These are phyloP conservation scores for Cephus cinctus DNA, from an alignment of 1,140 invertebrate genomes.

Conservation along the genomic window DNA sequence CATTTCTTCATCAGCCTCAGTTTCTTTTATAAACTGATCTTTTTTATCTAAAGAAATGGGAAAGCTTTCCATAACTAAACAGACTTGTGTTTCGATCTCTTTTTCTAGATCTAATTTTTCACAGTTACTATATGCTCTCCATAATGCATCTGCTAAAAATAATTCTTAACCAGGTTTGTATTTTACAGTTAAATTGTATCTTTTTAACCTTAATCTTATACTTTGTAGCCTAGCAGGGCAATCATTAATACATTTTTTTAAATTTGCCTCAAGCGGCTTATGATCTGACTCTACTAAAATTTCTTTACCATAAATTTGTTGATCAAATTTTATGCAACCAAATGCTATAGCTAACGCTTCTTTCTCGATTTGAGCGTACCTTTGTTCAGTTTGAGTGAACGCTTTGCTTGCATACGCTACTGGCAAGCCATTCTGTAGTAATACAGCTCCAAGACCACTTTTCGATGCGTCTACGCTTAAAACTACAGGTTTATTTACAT, in stretches of 20 bases:
- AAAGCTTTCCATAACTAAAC: not conserved
- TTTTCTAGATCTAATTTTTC: not conserved
- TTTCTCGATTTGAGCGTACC: conserved; percentile 47
- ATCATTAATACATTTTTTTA: conserved; percentile 37
- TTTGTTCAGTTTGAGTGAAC: conserved; percentile 33
- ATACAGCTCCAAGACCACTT: conserved; percentile 42
- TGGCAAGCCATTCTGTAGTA: conserved; percentile 46
- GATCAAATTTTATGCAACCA: conserved; percentile 35
- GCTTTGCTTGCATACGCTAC: conserved; percentile 39
- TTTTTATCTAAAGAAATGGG: not conserved
- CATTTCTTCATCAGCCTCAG: not conserved
- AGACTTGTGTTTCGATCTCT: not conserved
- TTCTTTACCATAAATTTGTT: conserved; percentile 38
- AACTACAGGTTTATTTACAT: conserved; percentile 29
- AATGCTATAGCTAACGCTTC: conserved; percentile 41
- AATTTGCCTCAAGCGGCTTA: conserved; percentile 38
- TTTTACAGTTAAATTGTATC: conserved; percentile 31
- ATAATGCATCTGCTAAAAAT: conserved; percentile 39
- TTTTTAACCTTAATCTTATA: conserved; percentile 46
- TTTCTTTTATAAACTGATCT: not conserved
- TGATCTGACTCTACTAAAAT: conserved; percentile 52
- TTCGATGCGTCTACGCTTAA: conserved; percentile 44
- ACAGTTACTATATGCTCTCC: conserved; percentile 29
- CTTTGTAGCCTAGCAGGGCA: conserved; percentile 43
- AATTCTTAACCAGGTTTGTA: conserved; percentile 40